Conservation (phyloP, 2,888 invertebrate genomes). For the Diaperis boleti region DNA sequence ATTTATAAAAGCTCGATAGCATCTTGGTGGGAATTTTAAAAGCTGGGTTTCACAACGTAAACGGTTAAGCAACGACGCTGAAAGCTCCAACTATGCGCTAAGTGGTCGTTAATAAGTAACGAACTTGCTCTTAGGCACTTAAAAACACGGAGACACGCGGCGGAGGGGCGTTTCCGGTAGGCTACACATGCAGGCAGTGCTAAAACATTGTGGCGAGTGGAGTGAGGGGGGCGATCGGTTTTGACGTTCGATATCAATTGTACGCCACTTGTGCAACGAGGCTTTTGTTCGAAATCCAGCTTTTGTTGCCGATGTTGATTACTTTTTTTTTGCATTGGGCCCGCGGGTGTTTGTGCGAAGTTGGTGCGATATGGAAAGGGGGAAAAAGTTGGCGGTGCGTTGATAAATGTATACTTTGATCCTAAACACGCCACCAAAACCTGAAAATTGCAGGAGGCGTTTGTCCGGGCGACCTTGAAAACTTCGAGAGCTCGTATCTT, state of each 20-base stretch:
- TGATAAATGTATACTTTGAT: not conserved
- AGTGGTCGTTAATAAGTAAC: conserved; percentile 35
- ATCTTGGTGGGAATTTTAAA: conserved; percentile 12
- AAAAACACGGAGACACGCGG: conserved; percentile 5
- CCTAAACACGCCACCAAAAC: not conserved
- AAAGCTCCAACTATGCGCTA: conserved; percentile 28
- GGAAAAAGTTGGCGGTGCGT: conserved; percentile 1
- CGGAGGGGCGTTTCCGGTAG: not conserved
- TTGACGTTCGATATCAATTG: conserved; percentile 8
- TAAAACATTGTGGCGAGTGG: not conserved
- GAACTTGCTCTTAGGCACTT: conserved; percentile 9
- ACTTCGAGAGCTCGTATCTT: too few species aligned
- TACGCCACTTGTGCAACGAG: not conserved
- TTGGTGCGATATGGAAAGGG: too few species aligned
- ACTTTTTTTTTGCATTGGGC: not conserved
- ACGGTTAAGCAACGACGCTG: conserved; percentile 3
- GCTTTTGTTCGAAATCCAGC: not conserved
- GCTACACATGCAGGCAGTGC: too few species aligned
- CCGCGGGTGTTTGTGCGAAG: not conserved
- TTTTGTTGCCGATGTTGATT: conserved; percentile 1
- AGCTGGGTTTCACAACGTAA: conserved; percentile 13
- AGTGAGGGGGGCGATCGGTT: not conserved
- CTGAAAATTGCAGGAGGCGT: too few species aligned
- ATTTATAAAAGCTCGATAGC: conserved; percentile 14
- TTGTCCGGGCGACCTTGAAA: too few species aligned